phyloP scores from a whole-genome alignment of 1,140 invertebrate species.

The Aphaenogaster rudis region DNA sequence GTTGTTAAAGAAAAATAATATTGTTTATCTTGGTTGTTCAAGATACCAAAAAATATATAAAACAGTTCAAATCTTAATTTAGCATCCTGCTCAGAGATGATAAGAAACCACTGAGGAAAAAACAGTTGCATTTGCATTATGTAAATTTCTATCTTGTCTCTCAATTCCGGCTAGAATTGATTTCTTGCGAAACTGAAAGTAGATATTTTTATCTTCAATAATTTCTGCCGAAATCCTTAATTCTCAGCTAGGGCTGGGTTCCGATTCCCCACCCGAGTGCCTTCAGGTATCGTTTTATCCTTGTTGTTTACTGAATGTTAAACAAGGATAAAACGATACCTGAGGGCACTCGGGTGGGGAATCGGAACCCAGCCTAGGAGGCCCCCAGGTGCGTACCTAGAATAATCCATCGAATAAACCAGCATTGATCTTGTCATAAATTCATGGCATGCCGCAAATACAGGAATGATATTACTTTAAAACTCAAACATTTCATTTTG shows the following conservation, averaged over 20 bases:
- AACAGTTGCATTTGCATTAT: background rate
- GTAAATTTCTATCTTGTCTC: background rate
- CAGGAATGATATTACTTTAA: background rate
- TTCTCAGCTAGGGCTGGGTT: background rate
- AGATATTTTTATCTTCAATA: background rate
- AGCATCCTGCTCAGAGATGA: background rate
- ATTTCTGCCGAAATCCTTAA: background rate
- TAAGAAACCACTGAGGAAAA: background rate
- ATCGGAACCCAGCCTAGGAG: background rate
- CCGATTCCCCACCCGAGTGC: no score
- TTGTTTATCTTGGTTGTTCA: background rate
- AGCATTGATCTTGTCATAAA: background rate
- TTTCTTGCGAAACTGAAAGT: background rate
- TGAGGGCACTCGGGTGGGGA: no score
- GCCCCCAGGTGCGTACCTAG: background rate
- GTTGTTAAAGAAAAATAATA: background rate
- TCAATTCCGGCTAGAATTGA: background rate
- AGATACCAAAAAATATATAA: background rate
- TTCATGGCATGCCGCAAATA: background rate
- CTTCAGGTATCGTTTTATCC: no score
- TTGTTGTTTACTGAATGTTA: no score
- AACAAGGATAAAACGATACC: no score
- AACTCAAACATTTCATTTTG: background rate
- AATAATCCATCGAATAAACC: constrained; percentile 2
- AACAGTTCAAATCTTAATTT: background rate